A percentile compares a stretch with the other conserved stretches of the same genome.
Conservation (phyloP, 2,888 invertebrate genomes). For the Hydrotaea diabolus region DNA sequence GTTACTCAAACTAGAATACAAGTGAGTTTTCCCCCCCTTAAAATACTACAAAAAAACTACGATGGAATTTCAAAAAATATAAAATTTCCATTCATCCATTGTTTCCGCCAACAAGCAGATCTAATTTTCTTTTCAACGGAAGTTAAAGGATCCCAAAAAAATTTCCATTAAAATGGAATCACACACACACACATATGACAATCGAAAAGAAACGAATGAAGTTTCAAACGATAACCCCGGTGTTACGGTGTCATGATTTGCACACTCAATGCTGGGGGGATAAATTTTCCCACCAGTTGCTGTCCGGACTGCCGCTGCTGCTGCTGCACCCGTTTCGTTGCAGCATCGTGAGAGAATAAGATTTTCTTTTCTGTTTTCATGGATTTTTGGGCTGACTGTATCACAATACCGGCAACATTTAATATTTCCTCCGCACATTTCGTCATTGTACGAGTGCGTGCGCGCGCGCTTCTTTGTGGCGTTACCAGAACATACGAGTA, state of each 20-base stretch:
- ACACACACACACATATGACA: not conserved
- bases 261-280: not conserved
- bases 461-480: too few relatives aligned
- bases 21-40: not conserved
- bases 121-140: conserved; percentile 28
- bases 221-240: conserved; percentile 33
- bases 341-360: conserved; percentile 39
- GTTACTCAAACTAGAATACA: not conserved
- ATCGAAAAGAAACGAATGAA: not conserved
- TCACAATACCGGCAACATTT: conserved; percentile 32
- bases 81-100: not conserved
- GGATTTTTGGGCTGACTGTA: not conserved
- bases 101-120: not conserved
- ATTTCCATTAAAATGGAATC: conserved; percentile 21
- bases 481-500: not conserved
- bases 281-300: conserved; percentile 62
- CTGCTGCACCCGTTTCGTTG: conserved; percentile 6
- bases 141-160: conserved; percentile 25
- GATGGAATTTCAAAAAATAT: not conserved
- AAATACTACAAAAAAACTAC: not conserved
- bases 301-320: not conserved
- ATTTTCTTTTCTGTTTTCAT: conserved; percentile 1
- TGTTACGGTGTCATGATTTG: conserved; percentile 41
- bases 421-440: not conserved
- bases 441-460: conserved; percentile 2